Evolutionary conservation across 2,113 vertebrate species (phyloP).

Genomic region (Falcunculus frontatus): DNA sequence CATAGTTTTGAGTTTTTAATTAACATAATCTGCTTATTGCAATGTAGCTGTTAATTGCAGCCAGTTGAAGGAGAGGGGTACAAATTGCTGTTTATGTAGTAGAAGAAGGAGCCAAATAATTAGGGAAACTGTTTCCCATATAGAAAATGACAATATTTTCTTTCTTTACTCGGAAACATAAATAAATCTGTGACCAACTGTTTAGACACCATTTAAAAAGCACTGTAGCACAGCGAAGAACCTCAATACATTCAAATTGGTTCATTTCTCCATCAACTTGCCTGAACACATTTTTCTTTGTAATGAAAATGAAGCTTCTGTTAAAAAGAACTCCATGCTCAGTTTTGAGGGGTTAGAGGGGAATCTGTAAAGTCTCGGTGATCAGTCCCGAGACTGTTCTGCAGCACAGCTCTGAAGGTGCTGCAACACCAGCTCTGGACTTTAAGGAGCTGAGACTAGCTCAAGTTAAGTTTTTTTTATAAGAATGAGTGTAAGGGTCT

Average conservation of each 20-base stretch:
- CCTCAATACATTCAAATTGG: neutral
- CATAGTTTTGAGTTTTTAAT: conserved; percentile 62
- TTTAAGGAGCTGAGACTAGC: neutral
- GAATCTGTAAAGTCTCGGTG: neutral
- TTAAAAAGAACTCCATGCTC: neutral
- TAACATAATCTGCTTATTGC: conserved; percentile 66
- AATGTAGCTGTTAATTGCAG: conserved; percentile 64
- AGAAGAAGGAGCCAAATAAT: conserved; percentile 64
- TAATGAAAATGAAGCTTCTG: neutral
- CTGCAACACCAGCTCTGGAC: neutral
- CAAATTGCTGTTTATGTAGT: conserved; percentile 61
- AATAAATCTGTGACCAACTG: conserved; percentile 62
- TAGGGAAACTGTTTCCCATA: conserved; percentile 50
- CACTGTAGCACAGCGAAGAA: neutral
- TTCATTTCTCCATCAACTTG: conserved; percentile 36
- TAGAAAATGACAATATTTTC: conserved; percentile 54
- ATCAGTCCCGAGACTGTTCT: neutral
- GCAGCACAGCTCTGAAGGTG: neutral
- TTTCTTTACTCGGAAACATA: conserved; percentile 30
- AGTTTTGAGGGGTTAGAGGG: neutral
- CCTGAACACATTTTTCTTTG: neutral
- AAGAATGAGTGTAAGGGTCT: neutral
- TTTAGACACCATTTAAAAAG: conserved; percentile 39
- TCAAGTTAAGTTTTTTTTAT: neutral
- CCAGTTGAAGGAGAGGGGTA: conserved; percentile 60